phyloP scores from a whole-genome alignment of 2,888 invertebrate species.

The Biston betularia region DNA sequence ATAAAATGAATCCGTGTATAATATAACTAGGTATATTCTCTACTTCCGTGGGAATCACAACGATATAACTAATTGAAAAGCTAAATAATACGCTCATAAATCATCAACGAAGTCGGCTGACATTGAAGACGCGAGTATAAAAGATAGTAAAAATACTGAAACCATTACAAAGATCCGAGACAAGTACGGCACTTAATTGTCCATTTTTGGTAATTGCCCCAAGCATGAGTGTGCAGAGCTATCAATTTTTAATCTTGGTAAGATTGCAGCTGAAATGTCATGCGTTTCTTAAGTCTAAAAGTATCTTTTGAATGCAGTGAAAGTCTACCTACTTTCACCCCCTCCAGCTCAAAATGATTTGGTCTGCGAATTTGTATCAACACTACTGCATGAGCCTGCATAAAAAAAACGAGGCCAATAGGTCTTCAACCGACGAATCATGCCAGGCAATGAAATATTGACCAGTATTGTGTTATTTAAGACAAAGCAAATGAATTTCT shows the following conservation, averaged over 20 bases:
- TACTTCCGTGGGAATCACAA: neutral
- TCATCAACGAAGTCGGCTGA: constrained; percentile 5
- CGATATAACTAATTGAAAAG: constrained; percentile 2
- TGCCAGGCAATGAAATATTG: constrained; percentile 56
- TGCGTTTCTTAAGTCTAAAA: constrained; percentile 46
- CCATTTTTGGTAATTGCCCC: constrained; percentile 47
- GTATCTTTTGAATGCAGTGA: constrained; percentile 68
- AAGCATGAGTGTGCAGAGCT: constrained; percentile 41
- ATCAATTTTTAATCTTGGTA: constrained; percentile 45
- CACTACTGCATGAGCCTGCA: constrained; percentile 59
- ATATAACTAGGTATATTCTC: neutral
- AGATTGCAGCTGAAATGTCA: constrained; percentile 47
- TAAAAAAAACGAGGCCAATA: constrained; percentile 74
- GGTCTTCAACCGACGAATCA: constrained; percentile 66
- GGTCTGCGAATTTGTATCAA: constrained; percentile 75
- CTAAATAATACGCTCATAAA: neutral
- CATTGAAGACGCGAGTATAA: neutral
- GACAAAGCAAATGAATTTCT: constrained; percentile 23
- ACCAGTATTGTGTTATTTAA: constrained; percentile 26
- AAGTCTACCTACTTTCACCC: constrained; percentile 76
- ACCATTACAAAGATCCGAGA: constrained; percentile 30
- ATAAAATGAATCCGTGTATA: neutral
- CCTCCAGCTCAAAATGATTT: constrained; percentile 58
- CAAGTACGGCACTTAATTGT: constrained; percentile 25
- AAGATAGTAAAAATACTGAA: constrained; percentile 24